phyloP scores from a whole-genome alignment of 2,797 vertebrate genomes.

The Siniperca obscura region DNA sequence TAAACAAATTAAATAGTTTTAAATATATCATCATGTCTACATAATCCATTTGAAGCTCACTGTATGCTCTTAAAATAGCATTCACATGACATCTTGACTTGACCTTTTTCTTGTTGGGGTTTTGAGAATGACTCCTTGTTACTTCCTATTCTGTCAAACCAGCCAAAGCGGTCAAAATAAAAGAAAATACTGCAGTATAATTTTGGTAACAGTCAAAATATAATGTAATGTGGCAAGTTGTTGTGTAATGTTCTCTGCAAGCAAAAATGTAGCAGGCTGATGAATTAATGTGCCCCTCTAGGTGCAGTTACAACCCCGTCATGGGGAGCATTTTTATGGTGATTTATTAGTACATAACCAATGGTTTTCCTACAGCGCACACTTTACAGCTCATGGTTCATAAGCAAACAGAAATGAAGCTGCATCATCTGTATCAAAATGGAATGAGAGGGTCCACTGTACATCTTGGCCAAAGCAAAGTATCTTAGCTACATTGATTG shows the following conservation, averaged over 20 bases:
- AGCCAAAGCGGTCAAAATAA: background rate
- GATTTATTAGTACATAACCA: slow-evolving; percentile 48
- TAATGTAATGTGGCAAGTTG: slow-evolving; percentile 23
- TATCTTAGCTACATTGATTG: background rate
- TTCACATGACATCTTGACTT: slow-evolving; percentile 12
- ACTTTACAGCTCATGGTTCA: slow-evolving; percentile 14
- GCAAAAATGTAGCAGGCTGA: slow-evolving; percentile 45
- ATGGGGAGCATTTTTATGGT: slow-evolving; percentile 30
- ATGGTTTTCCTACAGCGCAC: background rate
- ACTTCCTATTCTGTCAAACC: background rate
- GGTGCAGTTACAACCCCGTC: slow-evolving; percentile 28
- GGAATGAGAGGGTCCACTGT: background rate
- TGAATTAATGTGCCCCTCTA: slow-evolving; percentile 40
- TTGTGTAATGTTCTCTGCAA: slow-evolving; percentile 42
- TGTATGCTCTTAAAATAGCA: background rate
- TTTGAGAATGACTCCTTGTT: slow-evolving; percentile 16
- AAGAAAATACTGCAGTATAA: background rate
- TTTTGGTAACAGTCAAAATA: slow-evolving; percentile 1
- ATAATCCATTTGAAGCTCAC: background rate
- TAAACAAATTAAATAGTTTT: background rate
- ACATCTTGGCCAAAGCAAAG: background rate
- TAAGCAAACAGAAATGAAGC: slow-evolving; percentile 22
- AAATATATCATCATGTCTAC: background rate
- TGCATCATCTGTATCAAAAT: slow-evolving; percentile 6
- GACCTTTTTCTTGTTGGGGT: background rate